These are phyloP conservation scores for Hycleus phaleratus DNA, from an alignment of 1,140 invertebrate genomes.

Conservation along the genomic window DNA sequence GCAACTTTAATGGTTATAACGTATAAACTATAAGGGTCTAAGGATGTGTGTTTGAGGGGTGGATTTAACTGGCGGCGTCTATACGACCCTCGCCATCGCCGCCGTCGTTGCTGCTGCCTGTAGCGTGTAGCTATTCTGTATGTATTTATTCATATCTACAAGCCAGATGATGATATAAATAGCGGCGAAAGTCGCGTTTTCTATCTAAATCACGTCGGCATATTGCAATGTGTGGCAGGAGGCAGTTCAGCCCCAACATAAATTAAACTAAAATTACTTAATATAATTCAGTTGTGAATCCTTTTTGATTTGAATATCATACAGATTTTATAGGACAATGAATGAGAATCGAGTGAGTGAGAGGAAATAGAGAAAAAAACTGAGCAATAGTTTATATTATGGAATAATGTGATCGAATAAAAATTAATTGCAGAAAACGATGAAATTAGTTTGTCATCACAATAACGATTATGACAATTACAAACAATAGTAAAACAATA, in stretches of 20 bases:
- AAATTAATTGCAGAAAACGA: conserved; percentile 22
- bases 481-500: conserved; percentile 20
- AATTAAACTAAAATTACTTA: conserved; percentile 34
- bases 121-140: conserved; percentile 24
- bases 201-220: conserved; percentile 36
- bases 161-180: conserved; percentile 37
- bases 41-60: neutral
- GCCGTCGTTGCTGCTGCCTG: neutral
- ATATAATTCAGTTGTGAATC: conserved; percentile 19
- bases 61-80: conserved; percentile 8
- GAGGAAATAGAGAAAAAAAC: no score
- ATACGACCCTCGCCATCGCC: neutral
- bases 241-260: conserved; percentile 24
- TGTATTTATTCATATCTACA: conserved; percentile 37
- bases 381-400: no score
- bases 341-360: no score
- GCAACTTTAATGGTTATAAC: neutral
- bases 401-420: conserved; percentile 10
- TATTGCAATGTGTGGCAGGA: conserved; percentile 31
- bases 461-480: conserved; percentile 25
- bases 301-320: neutral
- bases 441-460: conserved; percentile 22
- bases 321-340: neutral
- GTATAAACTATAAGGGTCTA: conserved; percentile 5
- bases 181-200: conserved; percentile 35